Evolutionary conservation across 35 echinoderm and acorn worm genomes (phyloP).

Genomic region (Ophiothrix spiculata): DNA sequence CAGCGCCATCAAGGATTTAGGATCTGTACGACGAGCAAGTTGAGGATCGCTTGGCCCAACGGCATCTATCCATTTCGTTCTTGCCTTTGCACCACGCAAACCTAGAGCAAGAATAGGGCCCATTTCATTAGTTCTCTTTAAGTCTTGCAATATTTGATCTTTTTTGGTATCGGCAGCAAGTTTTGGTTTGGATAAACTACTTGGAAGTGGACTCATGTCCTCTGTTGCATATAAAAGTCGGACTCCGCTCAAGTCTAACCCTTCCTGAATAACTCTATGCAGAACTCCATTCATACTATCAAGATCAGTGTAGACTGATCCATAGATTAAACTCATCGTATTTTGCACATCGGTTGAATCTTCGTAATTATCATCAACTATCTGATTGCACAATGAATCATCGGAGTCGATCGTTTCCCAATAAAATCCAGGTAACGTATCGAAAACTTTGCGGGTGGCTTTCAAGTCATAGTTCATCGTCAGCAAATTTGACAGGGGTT

Average conservation of each 20-base stretch:
- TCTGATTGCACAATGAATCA: conserved; percentile 24
- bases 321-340: conserved; percentile 78
- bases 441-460: conserved; percentile 48
- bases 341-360: conserved; percentile 69
- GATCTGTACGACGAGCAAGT: conserved; percentile 84
- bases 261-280: conserved; percentile 72
- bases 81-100: conserved; percentile 63
- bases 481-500: conserved; percentile 60
- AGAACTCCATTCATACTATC: conserved; percentile 59
- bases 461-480: conserved; percentile 28
- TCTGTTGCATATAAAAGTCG: conserved; percentile 66
- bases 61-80: conserved; percentile 65
- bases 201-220: conserved; percentile 24
- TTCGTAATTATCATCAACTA: conserved; percentile 41
- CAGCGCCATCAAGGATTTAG: conserved; percentile 71
- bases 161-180: background rate
- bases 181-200: background rate
- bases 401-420: conserved; percentile 83
- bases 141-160: background rate
- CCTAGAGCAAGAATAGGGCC: conserved; percentile 52
- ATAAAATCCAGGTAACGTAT: conserved; percentile 62
- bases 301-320: conserved; percentile 56
- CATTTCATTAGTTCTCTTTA: background rate
- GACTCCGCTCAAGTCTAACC: conserved; percentile 65
- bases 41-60: conserved; percentile 83